Percentiles rank a stretch among this genome's conserved stretches.
Conservation (phyloP, 1,140 invertebrate species). For the Aphelinus certus region DNA sequence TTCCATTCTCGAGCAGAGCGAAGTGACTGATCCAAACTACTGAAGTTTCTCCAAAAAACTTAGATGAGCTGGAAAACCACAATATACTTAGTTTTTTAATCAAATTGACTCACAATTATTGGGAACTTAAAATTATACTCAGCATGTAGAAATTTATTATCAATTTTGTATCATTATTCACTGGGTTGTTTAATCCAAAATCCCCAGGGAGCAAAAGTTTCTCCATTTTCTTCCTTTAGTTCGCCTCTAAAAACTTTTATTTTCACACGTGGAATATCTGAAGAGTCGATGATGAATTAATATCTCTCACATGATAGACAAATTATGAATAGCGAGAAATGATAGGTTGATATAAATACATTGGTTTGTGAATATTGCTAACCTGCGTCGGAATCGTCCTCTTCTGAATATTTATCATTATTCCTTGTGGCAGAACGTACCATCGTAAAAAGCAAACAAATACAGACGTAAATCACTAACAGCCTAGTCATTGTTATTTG, state of each 20-base stretch:
- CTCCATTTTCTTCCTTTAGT: constrained; percentile 68
- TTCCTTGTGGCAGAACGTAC: background rate
- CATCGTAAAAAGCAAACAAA: background rate
- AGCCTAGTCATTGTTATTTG: background rate
- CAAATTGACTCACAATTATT: too few species aligned
- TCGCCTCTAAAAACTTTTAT: constrained; percentile 78
- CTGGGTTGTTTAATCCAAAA: constrained; percentile 77
- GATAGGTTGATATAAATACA: background rate
- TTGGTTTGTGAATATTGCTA: background rate
- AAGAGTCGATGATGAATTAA: background rate
- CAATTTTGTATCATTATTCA: background rate
- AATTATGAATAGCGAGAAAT: too few species aligned
- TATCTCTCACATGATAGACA: too few species aligned
- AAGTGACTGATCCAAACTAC: too few species aligned
- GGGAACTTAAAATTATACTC: too few species aligned
- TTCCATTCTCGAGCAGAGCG: too few species aligned
- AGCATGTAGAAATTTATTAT: too few species aligned
- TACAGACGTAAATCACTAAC: background rate
- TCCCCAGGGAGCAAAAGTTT: constrained; percentile 73
- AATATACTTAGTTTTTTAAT: too few species aligned
- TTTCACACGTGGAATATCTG: constrained; percentile 70
- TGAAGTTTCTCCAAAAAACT: too few species aligned
- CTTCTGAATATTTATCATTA: background rate
- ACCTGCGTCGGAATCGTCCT: constrained; percentile 4
- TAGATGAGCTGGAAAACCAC: too few species aligned